Evolutionary conservation across 2,888 invertebrate species (phyloP).

Genomic region (Octodonta nipae): DNA sequence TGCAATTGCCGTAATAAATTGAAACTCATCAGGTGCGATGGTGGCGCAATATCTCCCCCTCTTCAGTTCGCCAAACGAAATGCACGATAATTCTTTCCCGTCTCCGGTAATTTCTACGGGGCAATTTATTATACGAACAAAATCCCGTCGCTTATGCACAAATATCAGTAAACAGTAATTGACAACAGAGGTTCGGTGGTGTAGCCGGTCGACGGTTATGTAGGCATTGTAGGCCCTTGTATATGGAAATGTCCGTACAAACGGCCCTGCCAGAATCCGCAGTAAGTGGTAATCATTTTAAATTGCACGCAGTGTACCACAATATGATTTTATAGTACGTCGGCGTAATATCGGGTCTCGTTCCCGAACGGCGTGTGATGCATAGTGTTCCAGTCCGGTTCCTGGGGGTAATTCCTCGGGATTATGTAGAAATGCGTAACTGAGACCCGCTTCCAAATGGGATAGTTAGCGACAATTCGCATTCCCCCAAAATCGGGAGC

Average conservation of each 20-base stretch:
- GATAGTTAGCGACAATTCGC: conserved; percentile 37
- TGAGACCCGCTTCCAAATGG: conserved; percentile 29
- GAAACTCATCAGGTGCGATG: no score
- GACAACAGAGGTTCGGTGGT: no score
- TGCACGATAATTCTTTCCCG: no score
- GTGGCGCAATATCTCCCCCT: no score
- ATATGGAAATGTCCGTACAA: conserved; percentile 8
- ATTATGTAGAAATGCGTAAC: conserved; percentile 30
- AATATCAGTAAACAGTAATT: no score
- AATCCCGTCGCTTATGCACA: no score
- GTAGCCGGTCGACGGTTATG: no score
- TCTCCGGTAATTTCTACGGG: no score
- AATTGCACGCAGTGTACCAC: conserved; percentile 22
- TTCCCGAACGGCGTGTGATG: conserved; percentile 14
- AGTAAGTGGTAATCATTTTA: conserved; percentile 22
- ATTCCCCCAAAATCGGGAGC: conserved; percentile 31
- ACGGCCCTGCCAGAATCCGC: conserved; percentile 13
- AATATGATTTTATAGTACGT: conserved; percentile 25
- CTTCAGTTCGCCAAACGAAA: no score
- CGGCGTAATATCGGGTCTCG: conserved; percentile 20
- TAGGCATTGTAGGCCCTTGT: no score
- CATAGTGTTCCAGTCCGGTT: conserved; percentile 15
- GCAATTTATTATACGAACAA: no score
- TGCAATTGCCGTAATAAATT: no score
- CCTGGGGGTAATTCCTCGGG: conserved; percentile 28